These are phyloP conservation scores for Xestia ashworthii DNA, from an alignment of 2,888 invertebrate genomes.

Conservation along the genomic window DNA sequence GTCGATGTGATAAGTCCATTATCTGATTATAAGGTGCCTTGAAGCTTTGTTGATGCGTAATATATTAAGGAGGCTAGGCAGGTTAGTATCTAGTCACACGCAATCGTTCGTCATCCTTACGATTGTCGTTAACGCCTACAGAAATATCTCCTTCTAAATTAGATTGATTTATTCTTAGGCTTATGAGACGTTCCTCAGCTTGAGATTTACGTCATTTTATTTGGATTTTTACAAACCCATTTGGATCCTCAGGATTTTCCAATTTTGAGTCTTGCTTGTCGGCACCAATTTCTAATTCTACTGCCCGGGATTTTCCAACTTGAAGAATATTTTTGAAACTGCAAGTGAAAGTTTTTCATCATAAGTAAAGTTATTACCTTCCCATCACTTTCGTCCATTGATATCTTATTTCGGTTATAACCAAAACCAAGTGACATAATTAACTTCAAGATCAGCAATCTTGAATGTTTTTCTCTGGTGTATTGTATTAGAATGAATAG, in stretches of 20 bases:
- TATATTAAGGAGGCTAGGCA: slow-evolving; percentile 62
- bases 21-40: slow-evolving; percentile 71
- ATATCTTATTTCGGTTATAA: slow-evolving; percentile 1
- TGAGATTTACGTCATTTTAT: slow-evolving; percentile 27
- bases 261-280: slow-evolving; percentile 32
- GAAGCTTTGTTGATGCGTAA: slow-evolving; percentile 68
- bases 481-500: slow-evolving; percentile 11
- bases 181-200: slow-evolving; percentile 21
- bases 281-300: slow-evolving; percentile 43
- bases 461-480: slow-evolving; percentile 8
- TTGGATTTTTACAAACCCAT: slow-evolving; percentile 48
- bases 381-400: neutral
- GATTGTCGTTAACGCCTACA: slow-evolving; percentile 39
- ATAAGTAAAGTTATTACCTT: slow-evolving; percentile 32
- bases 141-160: slow-evolving; percentile 25
- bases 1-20: slow-evolving; percentile 74
- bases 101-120: slow-evolving; percentile 55
- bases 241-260: slow-evolving; percentile 45
- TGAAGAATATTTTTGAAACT: slow-evolving; percentile 55
- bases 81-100: slow-evolving; percentile 67
- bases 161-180: slow-evolving; percentile 36
- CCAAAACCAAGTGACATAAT: slow-evolving; percentile 11
- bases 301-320: slow-evolving; percentile 43
- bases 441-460: neutral
- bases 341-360: slow-evolving; percentile 45